Base-by-base conservation (phyloP, 2,113 vertebrate species). In the Chlorocebus sabaeus region DNA sequence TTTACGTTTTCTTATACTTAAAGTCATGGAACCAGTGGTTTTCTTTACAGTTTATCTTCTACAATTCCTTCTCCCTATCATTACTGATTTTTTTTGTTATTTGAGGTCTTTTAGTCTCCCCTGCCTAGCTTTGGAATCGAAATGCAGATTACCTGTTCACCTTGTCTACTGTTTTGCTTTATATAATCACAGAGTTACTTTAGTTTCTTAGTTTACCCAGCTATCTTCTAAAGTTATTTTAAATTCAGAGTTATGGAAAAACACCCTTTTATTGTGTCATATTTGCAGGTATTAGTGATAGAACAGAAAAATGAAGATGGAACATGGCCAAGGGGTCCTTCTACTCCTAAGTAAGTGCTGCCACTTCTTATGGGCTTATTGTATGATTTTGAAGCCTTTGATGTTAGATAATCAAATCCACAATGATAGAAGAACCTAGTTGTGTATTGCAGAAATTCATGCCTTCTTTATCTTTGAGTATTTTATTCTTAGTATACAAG, bases 221-320 rank as follows among this genome's bases (percentile, higher is more conserved):
- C 83, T 96, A 84, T 97, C 78, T 97, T 96, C 61, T 96, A 81
- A 93, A 97, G 64, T 75, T 95, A 85, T 89, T 97, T 94, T 92
- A 93, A 96, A 68, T 84, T 92, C 14, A n/a, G 30, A 70, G 18
- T 96, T 96, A 89, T 93, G 67, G 76, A 96, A 97, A 96, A 97
- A 92, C 48, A 90, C n/a, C 61, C 48, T 91, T 94, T 96, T 97
- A 78, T 96, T 97, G 81, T 97, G 90, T 98, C 91, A 79, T 96
- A 84, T 97, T 98, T 97, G 38, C 99, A 99, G 99, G 99, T 99
- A 94, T 99, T 99, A 67, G 99, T 99, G 93, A 99, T 99, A 99
- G 99, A 99, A 98, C 99, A 99, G 99, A 99, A 99, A 99, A 99
- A 99, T 85, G 99, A 99, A 98, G 99, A 99, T 72, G 99, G 99